Evolutionary conservation across 23 tunicate genomes (phyloP), one percentile per base, ranked within the genome.

Genomic region (Halocynthia roretzi): DNA sequence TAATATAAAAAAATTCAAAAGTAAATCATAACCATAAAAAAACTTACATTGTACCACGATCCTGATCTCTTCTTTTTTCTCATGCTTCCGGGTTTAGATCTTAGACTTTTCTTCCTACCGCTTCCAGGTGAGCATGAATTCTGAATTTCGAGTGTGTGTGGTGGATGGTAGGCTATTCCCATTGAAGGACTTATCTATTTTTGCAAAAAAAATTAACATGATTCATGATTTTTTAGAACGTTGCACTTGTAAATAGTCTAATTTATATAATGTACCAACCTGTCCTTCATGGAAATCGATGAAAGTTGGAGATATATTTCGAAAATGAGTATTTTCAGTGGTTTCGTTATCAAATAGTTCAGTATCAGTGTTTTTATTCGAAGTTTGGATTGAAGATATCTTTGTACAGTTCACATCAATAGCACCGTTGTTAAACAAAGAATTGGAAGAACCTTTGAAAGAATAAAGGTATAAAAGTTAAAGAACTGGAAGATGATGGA

Each of bases 11-110:
- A 31, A 31, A 0, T 31, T 1, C 44, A 31, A 31, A 31, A 1
- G 44, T 4, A 31, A 31, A 31, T 31, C 44, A 31, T 31, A 31
- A 31, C 4, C 44, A 31, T 31, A 31, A 31, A 31, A 4, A 31
- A 31, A 80, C 83, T 80, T 44, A 80, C 83, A 66, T 80, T 80
- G 40, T 80, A 80, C 83, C 83, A 80, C 7, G 83, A 80, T 61
- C 72, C 76, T 52, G 83, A 80, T 53, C 83, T 50, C 83, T 74
- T 74, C 62, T 74, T 74, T 54, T 74, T 74, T 31, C 78, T 54
- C 49, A 74, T 8, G 21, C 78, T 74, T 14, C 78, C 78, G 8
- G 55, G 65, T 18, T 74, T 74, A 10, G 71, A 67, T 8, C 40
- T 71, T 5, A 52, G 14, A 7, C 64, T 54, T 54, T 62, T 54